Evolutionary conservation across 2,888 invertebrate genomes (phyloP), one percentile per base, ranked within the genome.

Genomic region (Anodontia alba): DNA sequence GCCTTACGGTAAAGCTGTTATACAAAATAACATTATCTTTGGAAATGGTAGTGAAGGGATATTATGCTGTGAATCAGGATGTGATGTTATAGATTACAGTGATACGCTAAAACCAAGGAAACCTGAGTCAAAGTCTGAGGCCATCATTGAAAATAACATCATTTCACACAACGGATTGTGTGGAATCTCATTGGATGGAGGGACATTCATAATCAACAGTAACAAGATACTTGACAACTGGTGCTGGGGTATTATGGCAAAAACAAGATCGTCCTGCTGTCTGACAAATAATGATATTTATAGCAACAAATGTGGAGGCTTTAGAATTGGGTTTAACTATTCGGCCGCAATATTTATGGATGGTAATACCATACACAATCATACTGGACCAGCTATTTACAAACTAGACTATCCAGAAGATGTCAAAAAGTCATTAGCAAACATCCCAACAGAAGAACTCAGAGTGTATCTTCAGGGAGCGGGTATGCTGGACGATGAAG

Each of bases 271-370:
- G 20, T 66, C 76, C 23, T n/a, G 26, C n/a, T 23, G 51, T 42
- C 17, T 82, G 7, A 42, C 62, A 29, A 66, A 66, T 26, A 82
- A 82, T 38, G 78, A 78, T n/a, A 67, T 82, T 57, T 82, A 66
- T 46, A 73, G 70, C 42, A 82, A 82, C 33, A 82, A 78, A 46
- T 78, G 78, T 73, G 82, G 82, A n/a, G 82, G 82, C 29, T 49
- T 82, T 0, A 57, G 76, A 15, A 70, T 82, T 33, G 78, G 82
- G 23, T n/a, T 66, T 1, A 82, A 82, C 43, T 82, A 76, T 38
- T 78, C 82, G 17, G 78, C 78, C 5, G n/a, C 76, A n/a, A 54
- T 78, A 10, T 12, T 51, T 23, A 20, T 82, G 20, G 78, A 82
- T 76, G 82, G 76, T 1, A 78, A 82, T 46, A 78, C 76, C 15